phyloP scores from a whole-genome alignment of 1,140 invertebrate species.

The Drosophila willistoni region DNA sequence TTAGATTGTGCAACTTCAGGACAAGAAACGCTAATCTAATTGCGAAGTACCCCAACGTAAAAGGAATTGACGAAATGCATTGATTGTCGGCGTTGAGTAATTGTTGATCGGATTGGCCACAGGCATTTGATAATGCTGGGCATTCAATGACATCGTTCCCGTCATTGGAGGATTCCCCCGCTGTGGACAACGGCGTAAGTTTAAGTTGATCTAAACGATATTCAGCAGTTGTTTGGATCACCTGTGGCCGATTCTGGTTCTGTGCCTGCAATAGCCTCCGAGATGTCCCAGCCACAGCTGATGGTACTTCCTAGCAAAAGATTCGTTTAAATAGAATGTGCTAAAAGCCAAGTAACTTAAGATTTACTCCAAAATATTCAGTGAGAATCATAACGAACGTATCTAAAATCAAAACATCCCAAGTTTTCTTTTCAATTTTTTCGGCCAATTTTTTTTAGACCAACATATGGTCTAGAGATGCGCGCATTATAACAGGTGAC shows the following conservation, averaged over 20 bases:
- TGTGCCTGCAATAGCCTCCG: constrained; percentile 1
- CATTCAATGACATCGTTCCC: not conserved
- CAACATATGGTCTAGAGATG: fast-evolving
- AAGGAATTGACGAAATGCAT: constrained; percentile 46
- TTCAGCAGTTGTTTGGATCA: constrained; percentile 12
- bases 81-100: constrained; percentile 40
- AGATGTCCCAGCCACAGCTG: too few species aligned
- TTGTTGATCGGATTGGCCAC: constrained; percentile 50
- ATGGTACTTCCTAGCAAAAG: too few species aligned
- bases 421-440: too few species aligned
- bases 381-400: too few species aligned
- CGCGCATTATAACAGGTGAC: fast-evolving
- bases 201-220: constrained; percentile 8
- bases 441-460: too few species aligned
- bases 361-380: too few species aligned
- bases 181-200: constrained; percentile 30
- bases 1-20: constrained; percentile 18
- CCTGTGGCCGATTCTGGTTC: constrained; percentile 18
- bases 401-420: too few species aligned
- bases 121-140: constrained; percentile 4
- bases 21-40: constrained; percentile 12
- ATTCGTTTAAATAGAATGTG: too few species aligned
- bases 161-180: constrained; percentile 8
- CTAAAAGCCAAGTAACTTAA: too few species aligned
- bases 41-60: constrained; percentile 33